Base-by-base conservation (phyloP, 1,140 invertebrate genomes). In the Drosophila hydei region DNA sequence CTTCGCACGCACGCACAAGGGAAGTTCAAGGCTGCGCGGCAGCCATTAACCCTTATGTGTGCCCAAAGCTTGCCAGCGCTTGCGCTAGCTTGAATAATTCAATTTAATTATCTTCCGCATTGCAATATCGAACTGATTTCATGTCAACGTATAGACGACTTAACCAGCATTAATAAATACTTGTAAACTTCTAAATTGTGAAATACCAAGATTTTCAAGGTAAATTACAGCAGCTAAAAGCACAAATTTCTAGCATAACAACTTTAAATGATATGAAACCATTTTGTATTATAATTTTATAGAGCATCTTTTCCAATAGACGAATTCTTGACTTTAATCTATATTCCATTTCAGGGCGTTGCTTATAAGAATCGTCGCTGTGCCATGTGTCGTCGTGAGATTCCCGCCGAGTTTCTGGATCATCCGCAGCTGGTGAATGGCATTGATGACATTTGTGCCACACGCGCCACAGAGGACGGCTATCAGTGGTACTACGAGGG, bases 401-500 rank as follows among this genome's bases (percentile, higher is more conserved):
- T 98, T 74, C 96, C 97, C 21, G 79, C 93, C 45, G 95, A 97
- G 92, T 98, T 96, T 90, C 93, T 98, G 16, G 95, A 98, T 64
- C 95, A 96, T 91, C 97, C 97, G 2, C 93, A 95, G 25, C 89
- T 99, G 14, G 92, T 98, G 9, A 93, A 96, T 81, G 92, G 91
- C 77, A 92, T 92, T 9, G 77, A 91, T 64, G 93, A 93, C 87
- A 90, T 91, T 40, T 92, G 77, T 68, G 91, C 79, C 43, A 89
- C 85, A 9, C 92, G 93, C 65, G 77, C 91, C 45, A 92, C 92
- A 58, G 95, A 95, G 79, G 95, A 95, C 80, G 95, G 95, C 9
- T 97, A 96, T 89, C 96, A 97, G 77, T 99, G 98, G 98, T 99
- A 97, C 93, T 99, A 99, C 92, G 97, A 98, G 93, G 97, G 97